phyloP scores from a whole-genome alignment of 2,113 vertebrate species.

The Psilopogon haemacephalus region DNA sequence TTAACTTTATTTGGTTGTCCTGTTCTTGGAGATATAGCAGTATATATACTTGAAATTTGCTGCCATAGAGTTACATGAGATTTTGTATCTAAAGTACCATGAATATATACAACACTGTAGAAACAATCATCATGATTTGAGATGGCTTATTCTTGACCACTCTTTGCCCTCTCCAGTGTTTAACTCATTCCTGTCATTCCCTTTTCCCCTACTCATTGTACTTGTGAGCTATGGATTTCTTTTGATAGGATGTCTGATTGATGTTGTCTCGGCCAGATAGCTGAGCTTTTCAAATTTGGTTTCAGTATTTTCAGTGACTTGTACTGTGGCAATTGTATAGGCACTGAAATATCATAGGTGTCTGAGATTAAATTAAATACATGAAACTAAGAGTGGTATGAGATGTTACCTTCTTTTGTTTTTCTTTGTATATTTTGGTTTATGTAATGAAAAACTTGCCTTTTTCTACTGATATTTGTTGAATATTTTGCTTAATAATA shows the following conservation, averaged over 20 bases:
- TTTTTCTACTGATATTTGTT: background rate
- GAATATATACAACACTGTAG: background rate
- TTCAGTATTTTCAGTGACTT: background rate
- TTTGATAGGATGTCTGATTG: constrained; percentile 13
- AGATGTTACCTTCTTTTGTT: background rate
- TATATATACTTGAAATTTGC: background rate
- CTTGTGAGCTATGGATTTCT: background rate
- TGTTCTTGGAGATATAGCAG: background rate
- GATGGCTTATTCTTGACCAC: background rate
- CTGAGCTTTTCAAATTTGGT: background rate
- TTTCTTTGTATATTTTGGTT: constrained; percentile 13
- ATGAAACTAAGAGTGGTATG: background rate
- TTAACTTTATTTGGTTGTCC: background rate
- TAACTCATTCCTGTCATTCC: background rate
- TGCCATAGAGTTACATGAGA: background rate
- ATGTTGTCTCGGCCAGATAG: constrained; percentile 12
- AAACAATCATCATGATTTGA: background rate
- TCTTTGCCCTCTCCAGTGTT: background rate
- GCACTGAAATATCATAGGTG: background rate
- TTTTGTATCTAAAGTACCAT: background rate
- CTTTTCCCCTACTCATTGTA: background rate
- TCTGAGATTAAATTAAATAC: constrained; percentile 35
- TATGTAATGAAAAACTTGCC: constrained; percentile 15
- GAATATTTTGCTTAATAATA: constrained; percentile 4
- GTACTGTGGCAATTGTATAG: background rate